These are phyloP conservation scores for Calidris pygmaea DNA, from an alignment of 2,113 vertebrate genomes.

Conservation along the genomic window DNA sequence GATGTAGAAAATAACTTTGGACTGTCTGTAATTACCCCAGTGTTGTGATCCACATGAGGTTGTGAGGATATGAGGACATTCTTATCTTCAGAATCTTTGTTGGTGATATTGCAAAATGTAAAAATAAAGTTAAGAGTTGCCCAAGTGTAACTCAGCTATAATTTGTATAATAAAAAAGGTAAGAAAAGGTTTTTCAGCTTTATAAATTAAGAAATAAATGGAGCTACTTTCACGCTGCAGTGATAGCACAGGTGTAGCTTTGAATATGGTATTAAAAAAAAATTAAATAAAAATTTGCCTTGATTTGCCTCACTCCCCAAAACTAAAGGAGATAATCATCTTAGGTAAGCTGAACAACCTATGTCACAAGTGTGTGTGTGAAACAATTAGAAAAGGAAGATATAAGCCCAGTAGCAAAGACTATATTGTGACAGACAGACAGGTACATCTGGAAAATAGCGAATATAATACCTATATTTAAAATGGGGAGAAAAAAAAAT, in stretches of 20 bases:
- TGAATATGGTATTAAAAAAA: not conserved
- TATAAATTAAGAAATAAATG: not conserved
- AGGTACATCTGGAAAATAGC: not conserved
- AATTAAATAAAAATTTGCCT: not conserved
- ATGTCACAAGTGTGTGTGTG: not conserved
- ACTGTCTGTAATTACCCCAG: not conserved
- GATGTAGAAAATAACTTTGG: not conserved
- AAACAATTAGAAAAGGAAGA: not conserved
- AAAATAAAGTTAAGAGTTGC: not conserved
- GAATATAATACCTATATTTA: not conserved
- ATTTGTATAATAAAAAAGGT: not conserved
- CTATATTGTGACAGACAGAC: not conserved
- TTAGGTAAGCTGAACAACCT: not conserved
- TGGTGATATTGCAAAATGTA: not conserved
- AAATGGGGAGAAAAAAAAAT: not conserved
- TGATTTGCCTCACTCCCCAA: not conserved
- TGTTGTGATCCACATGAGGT: accelerated
- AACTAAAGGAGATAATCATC: not conserved
- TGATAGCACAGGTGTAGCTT: not conserved
- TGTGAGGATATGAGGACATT: not conserved
- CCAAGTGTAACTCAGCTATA: not conserved
- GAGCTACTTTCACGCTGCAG: not conserved
- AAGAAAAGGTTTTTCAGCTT: not conserved
- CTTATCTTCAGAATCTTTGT: not conserved
- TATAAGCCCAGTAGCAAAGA: not conserved